phyloP scores from a whole-genome alignment of 2,113 vertebrate genomes.

The Columba livia region DNA sequence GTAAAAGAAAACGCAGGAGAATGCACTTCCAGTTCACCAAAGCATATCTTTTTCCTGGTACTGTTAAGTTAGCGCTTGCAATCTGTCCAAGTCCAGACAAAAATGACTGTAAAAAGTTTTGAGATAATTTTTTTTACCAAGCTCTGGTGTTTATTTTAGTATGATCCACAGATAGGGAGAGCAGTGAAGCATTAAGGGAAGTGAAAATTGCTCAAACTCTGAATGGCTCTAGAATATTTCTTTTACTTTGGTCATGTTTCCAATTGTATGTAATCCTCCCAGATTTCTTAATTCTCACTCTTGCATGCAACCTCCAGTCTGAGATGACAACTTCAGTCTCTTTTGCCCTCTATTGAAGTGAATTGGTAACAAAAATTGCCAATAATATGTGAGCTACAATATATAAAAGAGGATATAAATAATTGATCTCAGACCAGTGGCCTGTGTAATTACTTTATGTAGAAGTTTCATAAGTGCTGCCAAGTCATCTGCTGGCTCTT shows the following conservation, averaged over 20 bases:
- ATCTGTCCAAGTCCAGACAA: background rate
- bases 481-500: slow-evolving; percentile 22
- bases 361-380: slow-evolving; percentile 64
- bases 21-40: background rate
- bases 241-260: slow-evolving; percentile 38
- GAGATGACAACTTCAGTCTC: slow-evolving; percentile 66
- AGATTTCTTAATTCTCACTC: slow-evolving; percentile 36
- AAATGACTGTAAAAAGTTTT: background rate
- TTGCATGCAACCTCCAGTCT: background rate
- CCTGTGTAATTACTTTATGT: slow-evolving; percentile 53
- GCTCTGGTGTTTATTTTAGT: background rate
- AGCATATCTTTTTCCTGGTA: background rate
- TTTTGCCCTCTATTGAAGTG: slow-evolving; percentile 75
- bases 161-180: background rate
- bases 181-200: slow-evolving; percentile 15
- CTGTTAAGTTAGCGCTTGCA: background rate
- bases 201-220: slow-evolving; percentile 29
- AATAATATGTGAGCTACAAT: slow-evolving; percentile 32
- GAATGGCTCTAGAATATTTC: slow-evolving; percentile 21
- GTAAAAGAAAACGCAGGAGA: background rate
- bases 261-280: slow-evolving; percentile 2
- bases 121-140: background rate
- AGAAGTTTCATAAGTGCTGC: slow-evolving; percentile 9
- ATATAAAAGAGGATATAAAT: slow-evolving; percentile 48
- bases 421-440: slow-evolving; percentile 55